phyloP scores from a whole-genome alignment of 2,888 invertebrate species.

The Erebia ligea region DNA sequence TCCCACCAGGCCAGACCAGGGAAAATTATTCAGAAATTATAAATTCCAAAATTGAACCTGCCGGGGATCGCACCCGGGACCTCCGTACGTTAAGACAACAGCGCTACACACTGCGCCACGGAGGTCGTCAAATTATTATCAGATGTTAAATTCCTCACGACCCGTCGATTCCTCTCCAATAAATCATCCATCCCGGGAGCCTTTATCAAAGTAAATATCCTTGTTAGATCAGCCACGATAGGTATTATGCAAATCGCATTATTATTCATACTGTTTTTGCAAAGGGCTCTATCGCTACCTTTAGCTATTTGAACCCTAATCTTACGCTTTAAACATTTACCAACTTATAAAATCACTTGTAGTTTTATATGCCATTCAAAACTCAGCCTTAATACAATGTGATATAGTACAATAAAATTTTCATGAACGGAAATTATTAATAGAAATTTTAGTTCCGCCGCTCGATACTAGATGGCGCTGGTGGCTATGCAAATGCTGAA shows the following conservation, averaged over 20 bases:
- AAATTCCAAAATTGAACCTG: too few relatives aligned
- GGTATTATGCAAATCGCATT: slow-evolving; percentile 81
- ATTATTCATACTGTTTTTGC: slow-evolving; percentile 82
- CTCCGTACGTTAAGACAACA: too few relatives aligned
- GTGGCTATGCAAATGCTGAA: slow-evolving; percentile 75
- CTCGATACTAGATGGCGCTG: slow-evolving; percentile 75
- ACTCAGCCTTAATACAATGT: slow-evolving; percentile 39
- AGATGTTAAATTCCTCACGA: background rate
- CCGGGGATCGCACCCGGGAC: too few relatives aligned
- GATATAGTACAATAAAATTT: slow-evolving; percentile 10
- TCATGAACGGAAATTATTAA: slow-evolving; percentile 15
- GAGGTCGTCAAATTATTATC: too few relatives aligned
- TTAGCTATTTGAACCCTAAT: slow-evolving; percentile 68
- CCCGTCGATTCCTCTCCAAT: slow-evolving; percentile 42
- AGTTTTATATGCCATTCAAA: slow-evolving; percentile 25
- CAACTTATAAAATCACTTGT: slow-evolving; percentile 49
- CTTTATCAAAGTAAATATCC: slow-evolving; percentile 76
- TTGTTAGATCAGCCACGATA: slow-evolving; percentile 68
- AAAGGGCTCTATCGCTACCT: slow-evolving; percentile 57
- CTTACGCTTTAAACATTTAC: slow-evolving; percentile 57
- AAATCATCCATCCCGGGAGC: slow-evolving; percentile 58
- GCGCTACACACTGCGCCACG: too few relatives aligned
- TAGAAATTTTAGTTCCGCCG: slow-evolving; percentile 49
- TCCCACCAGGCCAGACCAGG: too few relatives aligned
- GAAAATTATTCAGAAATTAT: too few relatives aligned